Conservation (phyloP, 1,140 invertebrate genomes). For the Drosophila sulfurigaster region DNA sequence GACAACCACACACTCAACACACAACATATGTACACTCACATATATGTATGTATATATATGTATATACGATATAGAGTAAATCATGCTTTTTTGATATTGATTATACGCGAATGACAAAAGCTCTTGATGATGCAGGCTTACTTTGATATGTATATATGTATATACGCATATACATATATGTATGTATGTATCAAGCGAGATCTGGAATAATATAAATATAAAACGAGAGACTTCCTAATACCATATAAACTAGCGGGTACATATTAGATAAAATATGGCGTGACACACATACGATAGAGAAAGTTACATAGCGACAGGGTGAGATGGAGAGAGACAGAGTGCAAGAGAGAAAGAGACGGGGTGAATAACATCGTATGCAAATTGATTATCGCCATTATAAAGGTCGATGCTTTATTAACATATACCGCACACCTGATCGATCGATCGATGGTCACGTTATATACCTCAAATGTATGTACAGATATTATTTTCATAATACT, state of each 20-base stretch:
- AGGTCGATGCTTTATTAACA: conserved; percentile 34
- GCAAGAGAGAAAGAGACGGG: neutral
- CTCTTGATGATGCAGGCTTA: conserved; percentile 21
- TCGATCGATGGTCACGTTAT: conserved; percentile 47
- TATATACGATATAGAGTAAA: conserved; percentile 49
- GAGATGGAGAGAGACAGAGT: neutral
- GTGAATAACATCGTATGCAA: conserved; percentile 10
- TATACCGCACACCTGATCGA: conserved; percentile 38
- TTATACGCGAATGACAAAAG: conserved; percentile 3
- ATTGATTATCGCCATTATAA: conserved; percentile 25
- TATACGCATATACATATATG: conserved; percentile 19
- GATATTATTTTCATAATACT: conserved; percentile 39
- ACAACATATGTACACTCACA: conserved; percentile 16
- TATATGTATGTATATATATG: conserved; percentile 52
- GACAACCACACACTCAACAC: conserved; percentile 16
- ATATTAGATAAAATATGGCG: conserved; percentile 47
- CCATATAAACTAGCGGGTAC: conserved; percentile 39
- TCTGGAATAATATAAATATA: conserved; percentile 24
- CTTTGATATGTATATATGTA: conserved; percentile 24
- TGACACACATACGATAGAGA: conserved; percentile 30
- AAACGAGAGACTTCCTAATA: conserved; percentile 39
- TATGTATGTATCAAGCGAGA: conserved; percentile 22
- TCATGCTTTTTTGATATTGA: conserved; percentile 45
- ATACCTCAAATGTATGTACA: conserved; percentile 53
- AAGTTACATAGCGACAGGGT: neutral